A percentile compares a stretch with the other conserved stretches of the same genome.
phyloP scores from a whole-genome alignment of 2,797 vertebrate genomes.

The Morelia viridis region DNA sequence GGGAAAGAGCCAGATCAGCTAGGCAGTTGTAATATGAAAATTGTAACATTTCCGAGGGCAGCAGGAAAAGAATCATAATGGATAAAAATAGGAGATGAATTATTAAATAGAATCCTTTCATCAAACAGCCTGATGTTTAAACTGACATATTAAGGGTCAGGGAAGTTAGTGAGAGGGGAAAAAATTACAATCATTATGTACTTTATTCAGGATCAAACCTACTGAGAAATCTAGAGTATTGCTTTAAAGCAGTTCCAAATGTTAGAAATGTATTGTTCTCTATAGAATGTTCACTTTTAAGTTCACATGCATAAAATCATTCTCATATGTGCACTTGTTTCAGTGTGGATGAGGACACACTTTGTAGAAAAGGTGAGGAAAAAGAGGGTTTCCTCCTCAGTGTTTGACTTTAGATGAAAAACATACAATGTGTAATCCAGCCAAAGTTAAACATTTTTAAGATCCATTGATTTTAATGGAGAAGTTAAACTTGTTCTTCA shows the following conservation, averaged over 20 bases:
- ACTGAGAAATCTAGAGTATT: slow-evolving; percentile 29
- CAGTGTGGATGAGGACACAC: slow-evolving; percentile 34
- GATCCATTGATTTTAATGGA: background rate
- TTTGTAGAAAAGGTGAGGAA: background rate
- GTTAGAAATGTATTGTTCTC: slow-evolving; percentile 40
- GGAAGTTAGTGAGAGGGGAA: background rate
- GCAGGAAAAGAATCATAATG: slow-evolving; percentile 25
- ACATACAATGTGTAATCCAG: background rate
- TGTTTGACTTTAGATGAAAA: slow-evolving; percentile 49
- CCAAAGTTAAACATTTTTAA: background rate
- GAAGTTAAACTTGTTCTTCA: background rate
- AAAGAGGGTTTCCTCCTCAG: slow-evolving; percentile 16
- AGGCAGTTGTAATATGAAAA: slow-evolving; percentile 26
- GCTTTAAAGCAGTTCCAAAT: slow-evolving; percentile 55
- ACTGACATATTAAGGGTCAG: slow-evolving; percentile 24
- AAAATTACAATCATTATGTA: slow-evolving; percentile 4
- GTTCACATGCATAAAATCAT: slow-evolving; percentile 35
- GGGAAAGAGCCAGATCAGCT: slow-evolving; percentile 24
- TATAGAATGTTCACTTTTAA: slow-evolving; percentile 20
- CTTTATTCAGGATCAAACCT: slow-evolving; percentile 31
- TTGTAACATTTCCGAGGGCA: slow-evolving; percentile 38
- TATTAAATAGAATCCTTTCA: slow-evolving; percentile 53
- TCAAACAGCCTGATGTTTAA: slow-evolving; percentile 42
- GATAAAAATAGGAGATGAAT: slow-evolving; percentile 43
- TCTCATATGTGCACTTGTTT: background rate